Evolutionary conservation across 2,113 vertebrate genomes (phyloP), one percentile per base, ranked within the genome.

Genomic region (Pelecanus crispus): DNA sequence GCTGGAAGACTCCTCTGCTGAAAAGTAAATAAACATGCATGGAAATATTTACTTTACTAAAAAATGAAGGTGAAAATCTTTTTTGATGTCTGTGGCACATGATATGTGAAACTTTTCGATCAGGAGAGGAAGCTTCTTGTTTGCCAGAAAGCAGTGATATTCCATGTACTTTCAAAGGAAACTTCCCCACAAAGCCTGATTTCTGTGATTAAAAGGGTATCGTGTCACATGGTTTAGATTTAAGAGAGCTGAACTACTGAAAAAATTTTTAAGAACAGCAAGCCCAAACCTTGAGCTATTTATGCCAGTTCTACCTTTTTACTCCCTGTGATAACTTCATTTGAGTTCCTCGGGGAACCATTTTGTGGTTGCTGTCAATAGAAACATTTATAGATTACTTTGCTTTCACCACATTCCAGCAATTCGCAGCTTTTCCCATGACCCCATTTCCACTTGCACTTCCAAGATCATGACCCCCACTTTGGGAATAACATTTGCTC

Each of bases 341-440:
- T 63, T 92, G 49, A 70, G 56, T 55, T 92, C 70, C 84, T 66
- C 6, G 25, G 78, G 78, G 89, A 89, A 58, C 44, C 24, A 28
- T 95, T 92, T 42, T 80, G 74, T 82, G 73, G n/a, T 68, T 96
- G 61, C 53, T 92, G 83, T 95, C 87, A 94, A 13, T 50, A 85
- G 47, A 85, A 79, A 42, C 32, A 80, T 90, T 12, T 80, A 72
- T 77, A 94, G 92, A 90, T 95, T 88, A 44, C 68, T 88, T 78
- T 53, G n/a, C 66, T 94, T 94, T 91, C 84, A 91, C 62, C 78
- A 55, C 66, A 85, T 95, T 91, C 50, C 81, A 86, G 47, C 81
- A 88, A 49, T 90, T 85, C 66, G 77, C 66, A 77, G 25, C 40
- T 96, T 97, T 96, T 94, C 96, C 93, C 93, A 91, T 94, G 91